A percentile compares a stretch with the other conserved stretches of the same genome.
Conservation (phyloP, 2,113 vertebrate genomes). For the Malurus melanocephalus region DNA sequence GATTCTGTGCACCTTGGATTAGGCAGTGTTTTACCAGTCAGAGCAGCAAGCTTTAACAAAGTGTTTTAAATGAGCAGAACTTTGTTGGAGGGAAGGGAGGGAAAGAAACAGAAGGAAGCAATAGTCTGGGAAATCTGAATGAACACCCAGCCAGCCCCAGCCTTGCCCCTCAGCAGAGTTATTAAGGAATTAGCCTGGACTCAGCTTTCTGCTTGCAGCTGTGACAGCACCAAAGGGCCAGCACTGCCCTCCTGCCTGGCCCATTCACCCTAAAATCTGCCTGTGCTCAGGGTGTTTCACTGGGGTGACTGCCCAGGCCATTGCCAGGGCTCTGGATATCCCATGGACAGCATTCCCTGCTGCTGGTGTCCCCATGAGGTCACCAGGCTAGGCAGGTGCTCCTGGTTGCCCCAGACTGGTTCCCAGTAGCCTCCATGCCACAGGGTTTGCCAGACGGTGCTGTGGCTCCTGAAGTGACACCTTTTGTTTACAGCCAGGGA, state of each 20-base stretch:
- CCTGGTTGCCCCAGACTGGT: background rate
- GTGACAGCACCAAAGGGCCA: rapidly evolving
- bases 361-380: background rate
- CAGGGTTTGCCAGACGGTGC: background rate
- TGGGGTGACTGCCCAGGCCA: background rate
- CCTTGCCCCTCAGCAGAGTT: background rate
- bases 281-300: background rate
- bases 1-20: background rate
- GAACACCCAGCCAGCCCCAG: background rate
- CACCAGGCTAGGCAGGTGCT: background rate
- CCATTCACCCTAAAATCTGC: background rate
- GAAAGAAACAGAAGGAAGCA: background rate
- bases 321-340: background rate
- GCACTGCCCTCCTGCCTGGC: background rate
- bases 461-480: background rate
- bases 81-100: background rate
- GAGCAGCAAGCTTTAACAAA: background rate
- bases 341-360: background rate
- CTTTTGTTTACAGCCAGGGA: background rate
- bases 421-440: background rate
- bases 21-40: background rate
- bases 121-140: background rate
- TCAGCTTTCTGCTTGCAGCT: background rate
- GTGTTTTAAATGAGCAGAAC: background rate
- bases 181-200: background rate